Conservation (phyloP, 2,797 vertebrate genomes). For the Orestias chungarensis region DNA sequence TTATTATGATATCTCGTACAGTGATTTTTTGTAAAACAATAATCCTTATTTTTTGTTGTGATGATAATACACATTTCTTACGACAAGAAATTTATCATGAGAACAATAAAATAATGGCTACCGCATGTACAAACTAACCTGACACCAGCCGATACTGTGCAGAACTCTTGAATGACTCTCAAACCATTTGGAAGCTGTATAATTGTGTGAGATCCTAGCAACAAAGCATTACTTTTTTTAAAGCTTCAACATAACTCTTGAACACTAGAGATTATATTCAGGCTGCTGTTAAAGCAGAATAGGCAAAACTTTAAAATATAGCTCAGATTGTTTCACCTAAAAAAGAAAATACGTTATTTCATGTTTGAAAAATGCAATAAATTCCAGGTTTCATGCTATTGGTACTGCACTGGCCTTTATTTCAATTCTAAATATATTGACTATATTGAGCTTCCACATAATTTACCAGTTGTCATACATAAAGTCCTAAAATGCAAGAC, state of each 20-base stretch:
- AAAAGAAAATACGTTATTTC: conserved; percentile 15
- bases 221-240: neutral
- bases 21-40: too few species aligned
- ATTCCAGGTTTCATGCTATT: neutral
- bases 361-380: conserved; percentile 16
- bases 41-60: too few species aligned
- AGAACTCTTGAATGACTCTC: conserved; percentile 47
- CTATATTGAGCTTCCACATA: too few species aligned
- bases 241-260: conserved; percentile 10
- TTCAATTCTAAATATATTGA: neutral
- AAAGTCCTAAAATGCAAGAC: too few species aligned
- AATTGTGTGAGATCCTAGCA: conserved; percentile 10
- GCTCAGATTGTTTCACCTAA: conserved; percentile 18
- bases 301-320: conserved; percentile 8
- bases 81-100: too few species aligned
- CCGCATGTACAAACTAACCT: conserved; percentile 48
- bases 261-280: conserved; percentile 28
- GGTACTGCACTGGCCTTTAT: neutral
- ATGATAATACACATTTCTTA: too few species aligned
- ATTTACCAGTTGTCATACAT: too few species aligned
- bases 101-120: too few species aligned
- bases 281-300: conserved; percentile 16
- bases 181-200: conserved; percentile 51
- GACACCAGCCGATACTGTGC: conserved; percentile 32
- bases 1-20: too few species aligned